These are phyloP conservation scores for Noctua janthe DNA, from an alignment of 2,888 invertebrate species.

Conservation along the genomic window DNA sequence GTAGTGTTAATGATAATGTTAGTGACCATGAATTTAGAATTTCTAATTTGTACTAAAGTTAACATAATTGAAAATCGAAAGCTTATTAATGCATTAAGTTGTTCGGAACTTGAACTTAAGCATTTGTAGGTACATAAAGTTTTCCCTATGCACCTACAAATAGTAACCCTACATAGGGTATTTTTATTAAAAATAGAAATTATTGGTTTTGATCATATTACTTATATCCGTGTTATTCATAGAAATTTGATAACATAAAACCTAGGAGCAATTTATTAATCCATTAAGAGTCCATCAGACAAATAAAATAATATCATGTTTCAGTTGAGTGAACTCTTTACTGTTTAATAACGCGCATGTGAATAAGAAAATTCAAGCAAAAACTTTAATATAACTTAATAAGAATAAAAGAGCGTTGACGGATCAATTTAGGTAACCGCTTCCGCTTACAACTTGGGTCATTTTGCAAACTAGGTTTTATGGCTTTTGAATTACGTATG, in stretches of 20 bases:
- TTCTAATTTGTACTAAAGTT: no score
- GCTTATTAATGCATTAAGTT: background rate
- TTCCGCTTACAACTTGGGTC: slow-evolving; percentile 66
- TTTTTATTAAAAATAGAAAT: background rate
- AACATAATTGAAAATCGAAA: background rate
- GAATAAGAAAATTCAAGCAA: slow-evolving; percentile 28
- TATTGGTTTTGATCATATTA: background rate
- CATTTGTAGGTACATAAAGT: background rate
- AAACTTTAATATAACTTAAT: slow-evolving; percentile 16
- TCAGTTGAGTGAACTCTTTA: slow-evolving; percentile 34
- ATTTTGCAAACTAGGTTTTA: slow-evolving; percentile 76
- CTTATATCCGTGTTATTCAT: background rate
- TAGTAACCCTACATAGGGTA: no score
- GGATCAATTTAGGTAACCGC: slow-evolving; percentile 61
- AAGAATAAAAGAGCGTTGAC: slow-evolving; percentile 27
- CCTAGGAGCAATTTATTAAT: slow-evolving; percentile 14
- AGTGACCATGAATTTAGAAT: no score
- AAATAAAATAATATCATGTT: slow-evolving; percentile 29
- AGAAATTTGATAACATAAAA: background rate
- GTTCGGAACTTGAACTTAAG: background rate
- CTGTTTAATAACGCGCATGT: slow-evolving; percentile 25
- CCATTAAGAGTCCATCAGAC: background rate
- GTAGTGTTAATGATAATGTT: no score
- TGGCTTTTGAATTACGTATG: slow-evolving; percentile 83
- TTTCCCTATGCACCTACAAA: no score